Evolutionary conservation across 2,888 invertebrate genomes (phyloP).

Genomic region (Drosophila ochracea): DNA sequence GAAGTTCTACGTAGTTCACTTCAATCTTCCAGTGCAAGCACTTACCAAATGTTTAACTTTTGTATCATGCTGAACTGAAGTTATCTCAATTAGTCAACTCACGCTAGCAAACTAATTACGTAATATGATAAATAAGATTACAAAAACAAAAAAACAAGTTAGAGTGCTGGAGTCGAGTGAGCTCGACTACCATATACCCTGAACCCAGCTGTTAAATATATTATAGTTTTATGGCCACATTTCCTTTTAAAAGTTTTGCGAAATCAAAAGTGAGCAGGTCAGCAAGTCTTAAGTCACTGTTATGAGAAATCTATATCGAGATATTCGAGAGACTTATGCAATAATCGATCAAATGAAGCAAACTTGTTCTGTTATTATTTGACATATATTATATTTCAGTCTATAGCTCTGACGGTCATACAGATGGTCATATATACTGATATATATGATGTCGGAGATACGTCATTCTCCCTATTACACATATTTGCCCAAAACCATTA

Average conservation of each 20-base stretch:
- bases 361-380: not conserved
- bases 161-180: not conserved
- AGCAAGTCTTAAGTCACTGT: not conserved
- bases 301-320: not conserved
- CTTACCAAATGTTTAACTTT: not conserved
- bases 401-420: not conserved
- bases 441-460: not conserved
- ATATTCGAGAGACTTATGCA: not conserved
- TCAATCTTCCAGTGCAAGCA: not conserved
- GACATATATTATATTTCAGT: not conserved
- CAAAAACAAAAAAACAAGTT: slow-evolving; percentile 2
- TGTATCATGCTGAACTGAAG: not conserved
- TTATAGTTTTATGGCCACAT: not conserved
- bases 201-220: not conserved
- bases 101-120: slow-evolving; percentile 50
- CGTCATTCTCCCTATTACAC: not conserved
- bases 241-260: not conserved
- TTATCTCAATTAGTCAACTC: slow-evolving; percentile 50
- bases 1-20: accelerated
- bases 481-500: not conserved
- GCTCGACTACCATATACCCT: not conserved
- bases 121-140: slow-evolving; percentile 45
- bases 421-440: no score
- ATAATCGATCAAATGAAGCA: not conserved
- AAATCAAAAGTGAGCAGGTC: not conserved